A percentile compares a stretch with the other conserved stretches of the same genome.
phyloP scores from a whole-genome alignment of 2,888 invertebrate species.

The Heliconius aoede region DNA sequence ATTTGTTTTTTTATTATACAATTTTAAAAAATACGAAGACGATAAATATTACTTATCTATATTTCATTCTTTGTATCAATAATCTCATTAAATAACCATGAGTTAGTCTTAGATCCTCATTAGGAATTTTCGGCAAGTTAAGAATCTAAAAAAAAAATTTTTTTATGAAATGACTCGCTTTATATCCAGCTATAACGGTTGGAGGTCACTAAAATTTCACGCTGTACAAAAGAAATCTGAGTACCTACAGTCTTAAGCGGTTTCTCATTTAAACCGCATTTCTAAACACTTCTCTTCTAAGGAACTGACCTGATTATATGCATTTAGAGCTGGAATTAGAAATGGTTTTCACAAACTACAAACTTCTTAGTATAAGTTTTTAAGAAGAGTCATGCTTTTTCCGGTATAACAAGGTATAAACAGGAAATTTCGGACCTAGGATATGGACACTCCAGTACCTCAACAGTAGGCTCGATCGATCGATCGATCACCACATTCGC shows the following conservation, averaged over 20 bases:
- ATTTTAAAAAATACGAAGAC: no score
- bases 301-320: conserved; percentile 16
- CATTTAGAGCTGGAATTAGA: neutral
- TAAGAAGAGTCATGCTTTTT: no score
- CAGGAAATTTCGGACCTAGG: neutral
- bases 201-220: conserved; percentile 39
- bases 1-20: no score
- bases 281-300: conserved; percentile 3
- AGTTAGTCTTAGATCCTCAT: neutral
- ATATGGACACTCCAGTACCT: neutral
- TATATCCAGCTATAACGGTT: conserved; percentile 21
- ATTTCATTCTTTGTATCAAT: neutral
- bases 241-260: conserved; percentile 33
- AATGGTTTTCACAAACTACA: no score
- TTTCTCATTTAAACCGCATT: conserved; percentile 28
- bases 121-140: neutral
- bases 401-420: no score
- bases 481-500: no score
- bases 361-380: no score
- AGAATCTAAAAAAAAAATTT: conserved; percentile 11
- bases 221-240: conserved; percentile 35
- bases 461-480: no score
- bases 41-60: neutral
- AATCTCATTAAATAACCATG: neutral
- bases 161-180: conserved; percentile 38